A percentile compares a stretch with the other conserved stretches of the same genome.
These are phyloP conservation scores for Stegostoma tigrinum DNA, from an alignment of 2,113 vertebrate genomes.

Conservation along the genomic window DNA sequence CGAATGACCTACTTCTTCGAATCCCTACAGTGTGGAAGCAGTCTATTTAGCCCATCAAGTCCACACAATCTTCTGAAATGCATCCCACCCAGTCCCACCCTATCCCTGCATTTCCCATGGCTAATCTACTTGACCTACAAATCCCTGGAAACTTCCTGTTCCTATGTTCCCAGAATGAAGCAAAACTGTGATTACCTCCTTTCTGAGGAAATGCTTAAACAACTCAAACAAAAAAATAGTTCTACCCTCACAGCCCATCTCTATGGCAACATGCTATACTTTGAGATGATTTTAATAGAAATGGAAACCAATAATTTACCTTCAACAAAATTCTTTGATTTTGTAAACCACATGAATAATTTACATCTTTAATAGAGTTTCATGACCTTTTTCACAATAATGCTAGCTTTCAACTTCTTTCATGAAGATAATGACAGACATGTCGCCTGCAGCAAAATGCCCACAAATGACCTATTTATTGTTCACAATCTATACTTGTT, in stretches of 20 bases:
- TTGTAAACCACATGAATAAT: neutral
- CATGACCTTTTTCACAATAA: neutral
- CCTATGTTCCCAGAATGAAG: too few relatives aligned
- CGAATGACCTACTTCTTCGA: too few relatives aligned
- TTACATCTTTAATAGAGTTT: neutral
- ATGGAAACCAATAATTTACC: neutral
- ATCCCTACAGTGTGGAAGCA: too few relatives aligned
- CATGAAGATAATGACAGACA: neutral
- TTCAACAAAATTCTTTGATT: neutral
- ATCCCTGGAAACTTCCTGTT: too few relatives aligned
- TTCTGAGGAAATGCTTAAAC: too few relatives aligned
- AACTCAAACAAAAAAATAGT: too few relatives aligned
- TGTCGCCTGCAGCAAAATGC: neutral
- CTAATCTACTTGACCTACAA: too few relatives aligned
- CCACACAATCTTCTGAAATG: too few relatives aligned
- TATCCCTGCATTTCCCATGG: too few relatives aligned
- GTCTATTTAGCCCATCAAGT: too few relatives aligned
- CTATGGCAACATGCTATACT: neutral
- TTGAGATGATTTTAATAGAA: neutral
- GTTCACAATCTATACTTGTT: neutral
- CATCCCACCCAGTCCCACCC: too few relatives aligned
- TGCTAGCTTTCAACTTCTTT: neutral
- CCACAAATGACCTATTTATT: neutral
- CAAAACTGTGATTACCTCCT: too few relatives aligned
- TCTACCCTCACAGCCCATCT: neutral